Evolutionary conservation across 2,113 vertebrate species (phyloP), one percentile per base, ranked within the genome.

Genomic region (Tragulus kanchil): DNA sequence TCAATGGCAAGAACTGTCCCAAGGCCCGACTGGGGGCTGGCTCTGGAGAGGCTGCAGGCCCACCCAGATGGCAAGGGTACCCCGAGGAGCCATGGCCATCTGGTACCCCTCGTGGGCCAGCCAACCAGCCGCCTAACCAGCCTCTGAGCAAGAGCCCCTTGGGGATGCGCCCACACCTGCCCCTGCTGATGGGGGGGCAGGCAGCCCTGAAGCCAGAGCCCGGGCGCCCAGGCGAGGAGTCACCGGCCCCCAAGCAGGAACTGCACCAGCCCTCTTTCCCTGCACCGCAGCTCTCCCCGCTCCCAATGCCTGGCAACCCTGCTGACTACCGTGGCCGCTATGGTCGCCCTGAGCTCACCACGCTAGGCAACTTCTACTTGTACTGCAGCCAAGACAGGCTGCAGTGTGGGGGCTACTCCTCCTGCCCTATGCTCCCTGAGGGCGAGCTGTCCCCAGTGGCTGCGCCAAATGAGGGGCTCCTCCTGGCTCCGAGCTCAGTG

Each of bases 111-210:
- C 89, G 82, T 88, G 36, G 97, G 73, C 87, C 95, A 0, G 6
- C 95, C 3, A 88, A 94, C 1, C 98, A 98, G 0, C 17, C 98
- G 97, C 54, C 98, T 95, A 94, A 98, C 62, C 98, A 99, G 98
- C 93, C 99, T 0, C 98, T 99, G 97, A 99, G 99, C 95, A 99
- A 99, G 85, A 98, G 98, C 92, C 99, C 99, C 0, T 98, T 99
- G 45, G 98, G 99, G 85, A 99, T 99, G 95, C 99, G 98, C 96
- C 99, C 99, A 98, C 98, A 99, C 96, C 98, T 99, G 97, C 99
- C 99, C 97, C 99, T 99, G 97, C 99, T 99, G 73, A 99, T 99
- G 98, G 99, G 99, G 5, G 99, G 99, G 1, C 99, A 99, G 98
- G 99, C 99, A 94, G 98, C 99, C 93, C 98, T 99, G 98, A 99